phyloP scores from a whole-genome alignment of 2,113 vertebrate genomes.

The Cervus canadensis region DNA sequence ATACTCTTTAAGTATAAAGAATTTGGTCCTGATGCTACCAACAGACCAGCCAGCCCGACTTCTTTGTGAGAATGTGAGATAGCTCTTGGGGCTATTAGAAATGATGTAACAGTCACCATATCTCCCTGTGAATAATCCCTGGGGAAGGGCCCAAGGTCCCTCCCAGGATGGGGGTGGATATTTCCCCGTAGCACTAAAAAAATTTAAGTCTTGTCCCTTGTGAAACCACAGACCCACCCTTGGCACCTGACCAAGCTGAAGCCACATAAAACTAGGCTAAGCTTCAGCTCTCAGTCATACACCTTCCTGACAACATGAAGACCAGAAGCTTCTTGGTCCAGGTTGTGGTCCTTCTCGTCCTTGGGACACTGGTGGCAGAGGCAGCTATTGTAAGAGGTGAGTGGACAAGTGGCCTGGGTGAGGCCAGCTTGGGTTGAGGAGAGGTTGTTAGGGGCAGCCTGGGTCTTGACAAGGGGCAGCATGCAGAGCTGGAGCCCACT shows the following conservation, averaged over 20 bases:
- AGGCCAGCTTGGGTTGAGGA: neutral
- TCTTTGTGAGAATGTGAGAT: neutral
- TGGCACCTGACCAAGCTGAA: neutral
- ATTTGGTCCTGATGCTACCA: neutral
- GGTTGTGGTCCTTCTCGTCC: neutral
- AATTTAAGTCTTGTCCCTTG: neutral
- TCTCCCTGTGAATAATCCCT: neutral
- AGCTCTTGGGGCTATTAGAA: neutral
- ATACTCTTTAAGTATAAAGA: neutral
- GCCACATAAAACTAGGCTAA: neutral
- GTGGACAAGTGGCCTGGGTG: neutral
- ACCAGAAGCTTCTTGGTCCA: neutral
- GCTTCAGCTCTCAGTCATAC: neutral
- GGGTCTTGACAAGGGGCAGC: neutral
- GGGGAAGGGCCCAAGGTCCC: neutral
- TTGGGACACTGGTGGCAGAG: neutral
- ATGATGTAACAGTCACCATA: neutral
- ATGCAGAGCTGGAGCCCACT: neutral
- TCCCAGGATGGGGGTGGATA: neutral
- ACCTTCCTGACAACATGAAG: slow-evolving; percentile 14
- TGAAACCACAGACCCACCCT: neutral
- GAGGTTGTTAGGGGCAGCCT: neutral
- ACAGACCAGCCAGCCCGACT: neutral
- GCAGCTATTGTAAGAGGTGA: neutral
- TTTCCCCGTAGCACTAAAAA: neutral